These are phyloP conservation scores for Bemisia tabaci DNA, from an alignment of 1,140 invertebrate genomes.

Conservation along the genomic window DNA sequence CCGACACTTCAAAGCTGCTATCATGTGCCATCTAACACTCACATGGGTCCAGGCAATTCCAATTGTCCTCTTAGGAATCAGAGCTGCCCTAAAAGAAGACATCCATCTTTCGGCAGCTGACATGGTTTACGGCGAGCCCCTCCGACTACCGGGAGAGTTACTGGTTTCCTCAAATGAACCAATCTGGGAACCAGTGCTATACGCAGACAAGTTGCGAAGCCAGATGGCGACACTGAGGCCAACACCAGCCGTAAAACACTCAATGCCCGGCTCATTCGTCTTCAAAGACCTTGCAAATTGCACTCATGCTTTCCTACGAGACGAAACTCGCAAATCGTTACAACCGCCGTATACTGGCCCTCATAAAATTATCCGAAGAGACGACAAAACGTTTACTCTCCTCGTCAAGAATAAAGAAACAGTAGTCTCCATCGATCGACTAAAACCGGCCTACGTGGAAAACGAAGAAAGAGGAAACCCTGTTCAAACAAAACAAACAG, in stretches of 20 bases:
- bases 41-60: conserved; percentile 26
- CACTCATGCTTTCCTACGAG: conserved; percentile 21
- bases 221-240: not conserved
- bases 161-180: conserved; percentile 14
- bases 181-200: not conserved
- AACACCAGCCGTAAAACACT: not conserved
- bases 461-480: no score
- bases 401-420: conserved; percentile 2
- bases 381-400: conserved; percentile 14
- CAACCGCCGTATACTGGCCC: conserved; percentile 19
- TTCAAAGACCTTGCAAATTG: conserved; percentile 14
- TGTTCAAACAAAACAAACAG: no score
- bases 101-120: conserved; percentile 25
- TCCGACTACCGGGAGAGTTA: conserved; percentile 29
- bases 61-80: conserved; percentile 29
- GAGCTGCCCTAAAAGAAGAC: conserved; percentile 25
- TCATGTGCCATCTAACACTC: conserved; percentile 19
- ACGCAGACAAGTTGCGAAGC: not conserved
- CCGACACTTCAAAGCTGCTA: conserved; percentile 25
- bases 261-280: conserved; percentile 11
- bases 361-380: conserved; percentile 14
- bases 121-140: conserved; percentile 27
- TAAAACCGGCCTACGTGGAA: conserved; percentile 19
- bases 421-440: conserved; percentile 16
- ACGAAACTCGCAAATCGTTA: conserved; percentile 8